phyloP scores from a whole-genome alignment of 2,113 vertebrate genomes.

The Pygathrix nemaeus region DNA sequence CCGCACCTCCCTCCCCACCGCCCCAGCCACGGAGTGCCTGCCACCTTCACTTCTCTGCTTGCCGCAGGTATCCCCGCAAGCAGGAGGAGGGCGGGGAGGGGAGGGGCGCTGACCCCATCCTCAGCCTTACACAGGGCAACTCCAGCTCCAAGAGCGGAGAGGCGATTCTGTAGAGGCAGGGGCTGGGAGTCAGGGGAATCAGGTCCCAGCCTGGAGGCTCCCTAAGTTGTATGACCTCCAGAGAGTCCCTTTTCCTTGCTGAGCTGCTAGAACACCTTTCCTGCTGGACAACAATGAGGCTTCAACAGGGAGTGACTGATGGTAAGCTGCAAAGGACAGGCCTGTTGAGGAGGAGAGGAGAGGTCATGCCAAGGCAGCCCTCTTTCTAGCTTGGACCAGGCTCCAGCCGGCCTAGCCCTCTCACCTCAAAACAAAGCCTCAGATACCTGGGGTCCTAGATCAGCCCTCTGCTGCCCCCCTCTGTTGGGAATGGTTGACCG shows the following conservation, averaged over 20 bases:
- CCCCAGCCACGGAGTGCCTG: conserved; percentile 76
- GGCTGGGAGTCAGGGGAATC: background rate
- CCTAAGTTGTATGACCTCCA: background rate
- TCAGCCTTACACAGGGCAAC: background rate
- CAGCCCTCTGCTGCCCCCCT: conserved; percentile 75
- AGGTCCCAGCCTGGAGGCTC: background rate
- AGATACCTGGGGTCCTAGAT: conserved; percentile 18
- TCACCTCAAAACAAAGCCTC: background rate
- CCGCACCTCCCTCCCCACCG: conserved; percentile 84
- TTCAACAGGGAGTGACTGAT: background rate
- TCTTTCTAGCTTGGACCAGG: background rate
- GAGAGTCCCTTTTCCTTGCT: background rate
- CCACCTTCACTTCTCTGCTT: conserved; percentile 80
- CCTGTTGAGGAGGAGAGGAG: background rate
- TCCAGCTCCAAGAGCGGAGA: background rate
- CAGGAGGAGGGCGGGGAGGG: background rate
- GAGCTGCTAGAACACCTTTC: background rate
- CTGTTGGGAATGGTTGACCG: conserved; percentile 68
- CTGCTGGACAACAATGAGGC: background rate
- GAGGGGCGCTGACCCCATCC: background rate
- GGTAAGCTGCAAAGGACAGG: background rate
- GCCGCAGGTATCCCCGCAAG: conserved; percentile 55
- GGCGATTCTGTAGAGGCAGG: background rate
- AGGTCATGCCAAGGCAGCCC: background rate
- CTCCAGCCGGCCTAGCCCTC: background rate